Conservation (phyloP, 1,140 invertebrate genomes). For the Batillaria attramentaria region DNA sequence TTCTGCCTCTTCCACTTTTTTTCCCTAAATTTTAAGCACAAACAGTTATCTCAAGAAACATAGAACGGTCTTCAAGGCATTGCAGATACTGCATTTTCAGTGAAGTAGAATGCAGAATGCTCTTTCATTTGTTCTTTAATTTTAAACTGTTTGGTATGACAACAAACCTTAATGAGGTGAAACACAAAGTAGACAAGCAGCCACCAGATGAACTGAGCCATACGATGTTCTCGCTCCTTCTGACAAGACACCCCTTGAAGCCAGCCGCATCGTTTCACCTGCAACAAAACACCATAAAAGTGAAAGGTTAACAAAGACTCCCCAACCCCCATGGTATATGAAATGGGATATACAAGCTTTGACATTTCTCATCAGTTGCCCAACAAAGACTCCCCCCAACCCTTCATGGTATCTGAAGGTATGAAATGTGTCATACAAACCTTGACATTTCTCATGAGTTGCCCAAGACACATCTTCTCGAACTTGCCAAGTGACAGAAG, state of each 20-base stretch:
- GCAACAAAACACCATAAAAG: background rate
- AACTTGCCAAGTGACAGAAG: constrained; percentile 38
- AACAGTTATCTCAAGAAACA: background rate
- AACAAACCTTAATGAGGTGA: constrained; percentile 21
- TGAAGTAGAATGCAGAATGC: background rate
- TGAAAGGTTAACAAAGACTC: background rate
- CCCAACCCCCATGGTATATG: background rate
- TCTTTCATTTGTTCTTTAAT: background rate
- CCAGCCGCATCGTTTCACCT: constrained; percentile 23
- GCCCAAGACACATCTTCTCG: constrained; percentile 43
- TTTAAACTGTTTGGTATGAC: background rate
- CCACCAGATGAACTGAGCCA: constrained; percentile 34
- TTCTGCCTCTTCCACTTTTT: too few relatives aligned
- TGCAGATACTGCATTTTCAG: background rate
- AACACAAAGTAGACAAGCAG: constrained; percentile 14
- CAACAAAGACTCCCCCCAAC: constrained; percentile 44
- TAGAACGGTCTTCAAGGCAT: background rate
- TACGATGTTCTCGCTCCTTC: background rate
- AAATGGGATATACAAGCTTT: constrained; percentile 33
- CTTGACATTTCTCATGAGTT: constrained; percentile 45
- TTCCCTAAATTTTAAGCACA: background rate
- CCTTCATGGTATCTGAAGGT: constrained; percentile 30
- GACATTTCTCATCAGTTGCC: constrained; percentile 42
- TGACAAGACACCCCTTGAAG: constrained; percentile 2
- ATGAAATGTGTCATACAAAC: constrained; percentile 16